Conservation (phyloP, 2,888 invertebrate genomes). For the Hoplodrina blanda region DNA sequence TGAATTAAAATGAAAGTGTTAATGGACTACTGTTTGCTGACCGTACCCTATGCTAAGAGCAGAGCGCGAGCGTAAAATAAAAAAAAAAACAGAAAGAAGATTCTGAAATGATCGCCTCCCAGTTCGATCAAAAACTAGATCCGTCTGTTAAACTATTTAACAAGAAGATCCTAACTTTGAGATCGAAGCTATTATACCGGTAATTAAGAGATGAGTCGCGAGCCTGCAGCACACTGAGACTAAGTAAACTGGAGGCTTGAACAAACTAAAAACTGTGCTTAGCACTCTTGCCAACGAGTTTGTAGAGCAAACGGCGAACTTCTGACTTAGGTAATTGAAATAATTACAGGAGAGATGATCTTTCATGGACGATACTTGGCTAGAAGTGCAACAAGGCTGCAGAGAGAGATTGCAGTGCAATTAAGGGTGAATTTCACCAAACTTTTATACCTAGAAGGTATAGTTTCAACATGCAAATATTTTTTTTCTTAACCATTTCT, state of each 20-base stretch:
- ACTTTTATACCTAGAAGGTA: too few species aligned
- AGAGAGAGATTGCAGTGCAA: not conserved
- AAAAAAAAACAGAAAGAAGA: not conserved
- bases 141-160: conserved; percentile 31
- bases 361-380: not conserved
- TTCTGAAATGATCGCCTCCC: not conserved
- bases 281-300: conserved; percentile 22
- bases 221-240: conserved; percentile 13
- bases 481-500: too few species aligned
- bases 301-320: conserved; percentile 24
- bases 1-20: too few species aligned
- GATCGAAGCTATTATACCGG: conserved; percentile 41
- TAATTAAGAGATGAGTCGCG: conserved; percentile 35
- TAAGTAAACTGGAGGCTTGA: conserved; percentile 38
- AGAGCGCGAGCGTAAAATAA: too few species aligned
- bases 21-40: too few species aligned
- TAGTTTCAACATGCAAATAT: too few species aligned
- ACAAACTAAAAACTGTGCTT: conserved; percentile 50
- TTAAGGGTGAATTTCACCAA: too few species aligned
- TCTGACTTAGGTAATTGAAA: conserved; percentile 36
- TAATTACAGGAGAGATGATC: conserved; percentile 14
- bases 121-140: conserved; percentile 10
- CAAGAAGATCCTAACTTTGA: conserved; percentile 32
- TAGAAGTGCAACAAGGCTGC: not conserved
- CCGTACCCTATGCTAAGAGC: too few species aligned